A percentile compares a stretch with the other conserved stretches of the same genome.
Conservation (phyloP, 2,797 vertebrate genomes). For the Acridotheres tristis region DNA sequence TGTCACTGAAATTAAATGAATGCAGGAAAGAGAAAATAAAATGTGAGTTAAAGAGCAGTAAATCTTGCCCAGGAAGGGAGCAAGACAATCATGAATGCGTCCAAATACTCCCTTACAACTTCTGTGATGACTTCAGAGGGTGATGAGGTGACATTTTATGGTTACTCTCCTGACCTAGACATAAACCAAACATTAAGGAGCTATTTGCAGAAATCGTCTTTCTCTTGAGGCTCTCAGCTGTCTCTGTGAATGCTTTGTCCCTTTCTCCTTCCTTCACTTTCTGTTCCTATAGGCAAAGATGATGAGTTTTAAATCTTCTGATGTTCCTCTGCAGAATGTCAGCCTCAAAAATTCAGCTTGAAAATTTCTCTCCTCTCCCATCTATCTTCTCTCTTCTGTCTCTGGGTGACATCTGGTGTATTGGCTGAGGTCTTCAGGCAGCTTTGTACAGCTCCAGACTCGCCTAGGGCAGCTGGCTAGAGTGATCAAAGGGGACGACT, state of each 20-base stretch:
- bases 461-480: constrained; percentile 14
- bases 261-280: constrained; percentile 40
- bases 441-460: background rate
- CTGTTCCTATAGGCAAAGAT: constrained; percentile 28
- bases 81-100: background rate
- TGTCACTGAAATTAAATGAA: background rate
- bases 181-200: constrained; percentile 34
- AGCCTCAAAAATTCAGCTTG: constrained; percentile 26
- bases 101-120: background rate
- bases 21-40: background rate
- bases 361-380: background rate
- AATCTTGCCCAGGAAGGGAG: background rate
- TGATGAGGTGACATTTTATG: constrained; percentile 38
- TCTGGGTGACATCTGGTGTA: constrained; percentile 42
- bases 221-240: constrained; percentile 37
- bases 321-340: constrained; percentile 26
- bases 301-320: background rate
- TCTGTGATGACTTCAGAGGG: background rate
- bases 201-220: constrained; percentile 9
- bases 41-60: background rate
- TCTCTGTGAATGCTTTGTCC: constrained; percentile 2
- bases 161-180: constrained; percentile 44
- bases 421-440: constrained; percentile 42
- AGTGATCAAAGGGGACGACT: background rate
- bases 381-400: constrained; percentile 1